Evolutionary conservation across 2,888 invertebrate species (phyloP), one percentile per base, ranked within the genome.

Genomic region (Patella pellucida): DNA sequence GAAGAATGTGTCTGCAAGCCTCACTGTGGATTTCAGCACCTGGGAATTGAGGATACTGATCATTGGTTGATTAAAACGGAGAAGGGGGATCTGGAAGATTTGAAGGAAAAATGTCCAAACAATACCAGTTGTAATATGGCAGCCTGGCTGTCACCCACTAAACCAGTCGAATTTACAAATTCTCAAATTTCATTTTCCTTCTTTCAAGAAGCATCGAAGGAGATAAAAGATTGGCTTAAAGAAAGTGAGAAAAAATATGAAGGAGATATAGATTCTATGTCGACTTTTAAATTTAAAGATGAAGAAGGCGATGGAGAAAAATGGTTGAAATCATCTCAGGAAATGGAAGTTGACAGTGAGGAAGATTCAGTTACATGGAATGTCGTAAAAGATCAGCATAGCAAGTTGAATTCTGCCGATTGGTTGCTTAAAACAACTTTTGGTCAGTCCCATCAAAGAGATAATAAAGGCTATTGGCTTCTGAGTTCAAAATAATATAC

Each of bases 1-100:
- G 70, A 68, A 50, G 78, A 78, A 27, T 78, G 78, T 71, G 50
- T 75, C 27, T 73, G 71, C 56, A 54, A 73, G 15, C 78, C 78
- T 3, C 69, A 73, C 69, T 78, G 78, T 72, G 68, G 69, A 16
- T 68, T 52, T 16, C 51, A 68, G 15, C n/a, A 52, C 52, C 23
- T 51, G 12, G 67, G 52, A 23, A 51, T 68, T 15, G 52, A 23
- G 12, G 67, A 52, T 27, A 67, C 51, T 15, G 19, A 68, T 14
- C 56, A 71, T 31, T 71, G 71, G 70, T 67, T 71, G 62, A 75
- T 71, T 23, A 62, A 19, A 12, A 62, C 19, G 52, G 11, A 74
- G 76, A 68, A 69, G 71, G 56, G 70, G 41, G 19, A 5, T 52
- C n/a, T 79, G 79, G 75, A 56, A 78, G 52, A 68, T 62, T 68